Evolutionary conservation across 92 coral and sea anemone species (phyloP).

Genomic region (Ricordea florida): DNA sequence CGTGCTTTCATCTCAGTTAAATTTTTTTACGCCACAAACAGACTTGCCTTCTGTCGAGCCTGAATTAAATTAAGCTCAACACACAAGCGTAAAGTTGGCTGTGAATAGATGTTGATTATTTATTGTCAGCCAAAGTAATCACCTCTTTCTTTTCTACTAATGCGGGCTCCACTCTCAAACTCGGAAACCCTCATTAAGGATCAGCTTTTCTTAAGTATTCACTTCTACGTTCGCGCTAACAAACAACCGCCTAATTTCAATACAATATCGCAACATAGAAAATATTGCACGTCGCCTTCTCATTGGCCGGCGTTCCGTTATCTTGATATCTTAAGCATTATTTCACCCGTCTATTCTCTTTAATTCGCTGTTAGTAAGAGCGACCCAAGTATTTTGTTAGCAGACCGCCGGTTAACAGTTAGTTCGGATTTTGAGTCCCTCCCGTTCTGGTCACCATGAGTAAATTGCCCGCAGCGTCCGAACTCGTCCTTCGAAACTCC

Average conservation of each 20-base stretch:
- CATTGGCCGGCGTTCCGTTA: constrained; percentile 76
- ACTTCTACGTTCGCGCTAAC: constrained; percentile 77
- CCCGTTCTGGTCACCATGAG: constrained; percentile 15
- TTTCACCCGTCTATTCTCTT: constrained; percentile 76
- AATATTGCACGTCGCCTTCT: constrained; percentile 54
- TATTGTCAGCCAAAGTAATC: constrained; percentile 81
- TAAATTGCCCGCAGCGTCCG: not conserved
- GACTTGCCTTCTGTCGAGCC: no score
- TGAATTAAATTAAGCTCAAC: constrained; percentile 20
- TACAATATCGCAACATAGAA: constrained; percentile 82
- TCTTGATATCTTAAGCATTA: constrained; percentile 79
- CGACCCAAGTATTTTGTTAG: constrained; percentile 71
- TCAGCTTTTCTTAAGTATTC: constrained; percentile 75
- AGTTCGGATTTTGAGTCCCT: not conserved
- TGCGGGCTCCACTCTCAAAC: constrained; percentile 43
- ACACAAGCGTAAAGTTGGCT: constrained; percentile 7
- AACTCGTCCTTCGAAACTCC: not conserved
- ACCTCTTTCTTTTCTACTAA: constrained; percentile 55
- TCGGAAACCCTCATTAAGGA: constrained; percentile 64
- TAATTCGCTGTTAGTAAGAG: constrained; percentile 81
- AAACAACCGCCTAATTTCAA: constrained; percentile 84
- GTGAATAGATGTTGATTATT: constrained; percentile 23
- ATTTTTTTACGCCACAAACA: no score
- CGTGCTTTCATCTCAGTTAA: not conserved
- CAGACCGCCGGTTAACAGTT: constrained; percentile 33